A percentile compares a stretch with the other conserved stretches of the same genome.
Conservation (phyloP, 2,888 invertebrate species). For the Ptychoptera albimana region DNA sequence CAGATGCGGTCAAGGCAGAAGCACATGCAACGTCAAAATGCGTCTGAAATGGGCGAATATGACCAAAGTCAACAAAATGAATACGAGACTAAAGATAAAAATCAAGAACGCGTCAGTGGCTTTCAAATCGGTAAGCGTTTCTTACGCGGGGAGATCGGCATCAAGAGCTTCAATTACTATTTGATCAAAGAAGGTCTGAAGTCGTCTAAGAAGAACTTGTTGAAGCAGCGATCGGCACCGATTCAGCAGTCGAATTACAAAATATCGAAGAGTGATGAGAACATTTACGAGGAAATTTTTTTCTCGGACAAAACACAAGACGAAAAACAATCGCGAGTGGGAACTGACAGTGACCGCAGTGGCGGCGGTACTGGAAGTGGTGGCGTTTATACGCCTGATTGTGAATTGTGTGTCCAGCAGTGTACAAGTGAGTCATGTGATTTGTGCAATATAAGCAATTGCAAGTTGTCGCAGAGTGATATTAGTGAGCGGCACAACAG, state of each 20-base stretch:
- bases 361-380: not conserved
- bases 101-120: slow-evolving; percentile 16
- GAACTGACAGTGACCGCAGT: not conserved
- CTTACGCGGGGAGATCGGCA: slow-evolving; percentile 29
- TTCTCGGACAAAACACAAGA: slow-evolving; percentile 20
- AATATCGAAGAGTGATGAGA: slow-evolving; percentile 27
- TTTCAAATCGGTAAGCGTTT: slow-evolving; percentile 29
- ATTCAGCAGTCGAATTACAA: slow-evolving; percentile 12
- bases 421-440: slow-evolving; percentile 27
- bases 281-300: slow-evolving; percentile 30
- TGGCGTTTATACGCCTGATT: slow-evolving; percentile 20
- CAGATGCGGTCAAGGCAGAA: slow-evolving; percentile 6
- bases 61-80: slow-evolving; percentile 12
- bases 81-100: not conserved
- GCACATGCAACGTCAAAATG: slow-evolving; percentile 10
- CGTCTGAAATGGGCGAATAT: slow-evolving; percentile 10
- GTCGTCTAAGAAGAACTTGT: slow-evolving; percentile 25
- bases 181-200: slow-evolving; percentile 29
- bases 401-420: slow-evolving; percentile 27
- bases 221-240: slow-evolving; percentile 19
- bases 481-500: too few species aligned
- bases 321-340: not conserved
- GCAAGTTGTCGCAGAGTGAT: too few species aligned
- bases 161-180: slow-evolving; percentile 31
- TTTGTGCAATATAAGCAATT: slow-evolving; percentile 15